Evolutionary conservation across 1,140 invertebrate genomes (phyloP), one percentile per base, ranked within the genome.

Genomic region (Leptopilina boulardi): DNA sequence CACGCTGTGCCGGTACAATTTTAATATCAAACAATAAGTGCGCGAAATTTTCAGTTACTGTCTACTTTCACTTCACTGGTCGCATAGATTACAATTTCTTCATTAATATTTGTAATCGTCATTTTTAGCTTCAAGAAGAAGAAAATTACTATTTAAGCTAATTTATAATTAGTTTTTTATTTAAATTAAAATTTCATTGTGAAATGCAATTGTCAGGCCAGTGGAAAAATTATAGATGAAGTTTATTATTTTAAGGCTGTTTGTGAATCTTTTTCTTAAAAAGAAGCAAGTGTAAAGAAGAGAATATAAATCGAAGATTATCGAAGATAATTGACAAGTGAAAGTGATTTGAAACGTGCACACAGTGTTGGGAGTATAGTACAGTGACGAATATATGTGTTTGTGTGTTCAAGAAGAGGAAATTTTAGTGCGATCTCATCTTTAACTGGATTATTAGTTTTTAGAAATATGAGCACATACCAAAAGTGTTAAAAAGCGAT

Each of bases 321-420:
- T 51, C 47, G 5, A 66, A 75, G 81, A 80, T 81, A 77, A 42
- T 44, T 54, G 41, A 30, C 77, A 21, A 83, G 85, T 87, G 86
- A 87, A 87, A 87, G 86, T 87, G 86, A 87, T 75, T 72, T 41
- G 70, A 34, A 79, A 74, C 76, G 82, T 81, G 82, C 79, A 79
- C 75, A 80, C 78, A 79, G 79, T 80, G 81, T 80, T 81, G 77
- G 73, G 71, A n/a, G n/a, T n/a, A 70, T 6, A 26, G 47, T 70
- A 71, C 71, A 66, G 59, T 66, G 59, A 30, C 59, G 23, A 15
- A 66, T 30, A 30, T 66, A 30, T 66, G 59, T 66, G 59, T 30
- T 66, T 66, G n/a, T 66, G 59, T 66, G 59, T 30, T 66, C 21
- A 6, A 51, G n/a, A 6, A 51, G n/a, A 51, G 47, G 47, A 51